Evolutionary conservation across 2,888 invertebrate species (phyloP).

Genomic region (Microctonus hyperodae): DNA sequence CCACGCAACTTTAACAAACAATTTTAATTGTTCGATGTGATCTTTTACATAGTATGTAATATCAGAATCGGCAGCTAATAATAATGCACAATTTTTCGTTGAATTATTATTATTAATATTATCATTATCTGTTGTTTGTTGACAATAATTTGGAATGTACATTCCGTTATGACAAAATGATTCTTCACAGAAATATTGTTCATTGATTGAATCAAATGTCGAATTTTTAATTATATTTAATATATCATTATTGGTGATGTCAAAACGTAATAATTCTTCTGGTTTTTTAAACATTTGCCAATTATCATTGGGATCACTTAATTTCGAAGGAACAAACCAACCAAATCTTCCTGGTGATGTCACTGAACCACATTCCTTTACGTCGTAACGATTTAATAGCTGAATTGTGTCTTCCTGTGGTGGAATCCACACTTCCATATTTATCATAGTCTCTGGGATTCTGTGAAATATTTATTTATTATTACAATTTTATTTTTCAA

Average conservation of each 20-base stretch:
- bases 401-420: conserved; percentile 68
- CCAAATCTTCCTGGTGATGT: conserved; percentile 69
- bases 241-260: conserved; percentile 59
- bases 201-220: conserved; percentile 49
- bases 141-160: conserved; percentile 69
- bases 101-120: conserved; percentile 24
- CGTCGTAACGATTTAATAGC: conserved; percentile 58
- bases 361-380: conserved; percentile 66
- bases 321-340: conserved; percentile 69
- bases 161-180: conserved; percentile 66
- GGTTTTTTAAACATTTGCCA: conserved; percentile 68
- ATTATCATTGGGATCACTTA: conserved; percentile 62
- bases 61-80: conserved; percentile 65
- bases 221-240: conserved; percentile 52
- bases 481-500: not conserved
- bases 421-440: conserved; percentile 76
- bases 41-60: conserved; percentile 67
- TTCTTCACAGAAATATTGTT: conserved; percentile 64
- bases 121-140: conserved; percentile 36
- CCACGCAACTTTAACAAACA: conserved; percentile 75
- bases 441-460: conserved; percentile 67
- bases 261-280: conserved; percentile 65
- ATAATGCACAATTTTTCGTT: conserved; percentile 60
- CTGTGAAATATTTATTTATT: conserved; percentile 48
- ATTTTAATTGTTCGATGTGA: conserved; percentile 69